phyloP scores from a whole-genome alignment of 2,888 invertebrate species.

The Neoascia interrupta region DNA sequence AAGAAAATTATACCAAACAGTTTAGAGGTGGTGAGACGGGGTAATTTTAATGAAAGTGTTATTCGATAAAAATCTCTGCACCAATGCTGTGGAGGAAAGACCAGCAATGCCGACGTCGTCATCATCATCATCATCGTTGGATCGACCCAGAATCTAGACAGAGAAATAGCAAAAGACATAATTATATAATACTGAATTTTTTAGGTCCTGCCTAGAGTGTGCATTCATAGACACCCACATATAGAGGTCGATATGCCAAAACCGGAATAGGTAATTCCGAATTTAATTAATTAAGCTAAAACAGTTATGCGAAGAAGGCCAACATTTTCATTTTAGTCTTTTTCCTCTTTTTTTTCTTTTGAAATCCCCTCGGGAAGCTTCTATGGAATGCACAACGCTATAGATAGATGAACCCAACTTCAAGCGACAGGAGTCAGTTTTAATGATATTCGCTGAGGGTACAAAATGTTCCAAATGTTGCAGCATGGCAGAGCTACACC shows the following conservation, averaged over 20 bases:
- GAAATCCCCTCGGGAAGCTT: too few species aligned
- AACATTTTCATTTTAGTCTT: too few species aligned
- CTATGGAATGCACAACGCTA: background rate
- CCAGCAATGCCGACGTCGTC: too few species aligned
- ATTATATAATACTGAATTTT: background rate
- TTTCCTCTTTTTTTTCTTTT: too few species aligned
- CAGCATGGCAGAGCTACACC: slow-evolving; percentile 20
- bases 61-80: slow-evolving; percentile 73
- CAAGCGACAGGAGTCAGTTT: slow-evolving; percentile 18
- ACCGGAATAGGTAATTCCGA: slow-evolving; percentile 47
- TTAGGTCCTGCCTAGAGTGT: background rate
- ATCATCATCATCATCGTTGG: slow-evolving; percentile 11
- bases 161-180: background rate
- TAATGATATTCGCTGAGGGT: slow-evolving; percentile 35
- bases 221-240: background rate
- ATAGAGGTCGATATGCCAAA: slow-evolving; percentile 24
- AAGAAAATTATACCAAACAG: slow-evolving; percentile 55
- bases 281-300: slow-evolving; percentile 64
- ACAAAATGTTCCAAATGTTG: slow-evolving; percentile 19
- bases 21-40: slow-evolving; percentile 46
- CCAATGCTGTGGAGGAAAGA: background rate
- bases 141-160: slow-evolving; percentile 53
- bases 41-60: slow-evolving; percentile 75
- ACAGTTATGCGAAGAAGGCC: slow-evolving; percentile 32
- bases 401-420: slow-evolving; percentile 3